phyloP scores from a whole-genome alignment of 2,113 vertebrate species.

The Antechinus flavipes region DNA sequence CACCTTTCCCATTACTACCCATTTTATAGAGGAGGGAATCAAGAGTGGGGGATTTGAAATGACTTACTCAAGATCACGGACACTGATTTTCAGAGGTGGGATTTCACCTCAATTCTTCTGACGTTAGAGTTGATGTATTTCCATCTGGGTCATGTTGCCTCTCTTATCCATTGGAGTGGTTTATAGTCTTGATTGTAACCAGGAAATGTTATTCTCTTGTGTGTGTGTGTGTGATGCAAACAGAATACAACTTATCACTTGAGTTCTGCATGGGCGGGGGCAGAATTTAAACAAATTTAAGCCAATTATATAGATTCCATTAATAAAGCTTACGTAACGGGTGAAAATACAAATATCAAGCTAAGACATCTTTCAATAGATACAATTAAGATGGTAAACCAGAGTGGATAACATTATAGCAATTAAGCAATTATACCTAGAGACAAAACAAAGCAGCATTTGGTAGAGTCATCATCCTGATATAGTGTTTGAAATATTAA shows the following conservation, averaged over 20 bases:
- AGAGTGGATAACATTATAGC: conserved; percentile 83
- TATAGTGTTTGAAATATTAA: conserved; percentile 79
- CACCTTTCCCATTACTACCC: neutral
- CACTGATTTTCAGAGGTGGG: neutral
- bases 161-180: neutral
- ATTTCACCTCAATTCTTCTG: neutral
- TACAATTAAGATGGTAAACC: conserved; percentile 88
- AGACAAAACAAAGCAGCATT: conserved; percentile 80
- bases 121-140: neutral
- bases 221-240: conserved; percentile 87
- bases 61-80: neutral
- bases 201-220: conserved; percentile 40
- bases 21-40: neutral
- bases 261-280: conserved; percentile 88
- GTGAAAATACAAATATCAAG: conserved; percentile 86
- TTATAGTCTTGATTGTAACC: neutral
- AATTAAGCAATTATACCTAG: conserved; percentile 85
- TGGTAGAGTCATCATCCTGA: conserved; percentile 82
- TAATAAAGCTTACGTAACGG: conserved; percentile 95
- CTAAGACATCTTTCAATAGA: conserved; percentile 91
- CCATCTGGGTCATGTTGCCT: neutral
- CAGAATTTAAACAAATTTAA: too few species aligned
- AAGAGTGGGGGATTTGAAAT: neutral
- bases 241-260: conserved; percentile 79
- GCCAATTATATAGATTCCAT: conserved; percentile 89